These are phyloP conservation scores for Lithophane semibrunnea DNA, from an alignment of 2,888 invertebrate genomes.

Conservation along the genomic window DNA sequence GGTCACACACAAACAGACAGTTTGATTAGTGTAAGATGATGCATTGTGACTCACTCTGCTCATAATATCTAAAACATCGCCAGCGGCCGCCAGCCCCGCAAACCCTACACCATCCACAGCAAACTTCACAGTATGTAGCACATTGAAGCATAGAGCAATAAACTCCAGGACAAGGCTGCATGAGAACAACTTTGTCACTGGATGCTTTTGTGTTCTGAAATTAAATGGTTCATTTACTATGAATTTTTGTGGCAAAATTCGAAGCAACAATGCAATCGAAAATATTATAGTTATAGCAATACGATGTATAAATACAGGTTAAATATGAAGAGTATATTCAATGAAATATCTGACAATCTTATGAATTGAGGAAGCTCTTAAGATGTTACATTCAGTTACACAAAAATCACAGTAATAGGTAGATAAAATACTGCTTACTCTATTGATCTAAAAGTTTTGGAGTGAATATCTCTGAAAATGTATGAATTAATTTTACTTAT, in stretches of 20 bases:
- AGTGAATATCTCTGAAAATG: slow-evolving; percentile 58
- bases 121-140: slow-evolving; percentile 97
- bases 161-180: slow-evolving; percentile 96
- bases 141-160: slow-evolving; percentile 95
- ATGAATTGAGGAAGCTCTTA: slow-evolving; percentile 36
- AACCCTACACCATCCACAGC: slow-evolving; percentile 97
- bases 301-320: slow-evolving; percentile 8
- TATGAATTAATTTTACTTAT: slow-evolving; percentile 43
- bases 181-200: slow-evolving; percentile 97
- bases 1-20: not conserved
- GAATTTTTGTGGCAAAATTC: not conserved
- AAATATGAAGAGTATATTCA: slow-evolving; percentile 28
- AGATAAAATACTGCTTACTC: slow-evolving; percentile 57
- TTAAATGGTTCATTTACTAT: slow-evolving; percentile 32
- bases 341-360: slow-evolving; percentile 20
- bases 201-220: slow-evolving; percentile 95
- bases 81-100: slow-evolving; percentile 95
- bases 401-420: slow-evolving; percentile 39
- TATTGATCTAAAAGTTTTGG: slow-evolving; percentile 50
- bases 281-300: slow-evolving; percentile 38
- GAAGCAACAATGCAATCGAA: slow-evolving; percentile 35
- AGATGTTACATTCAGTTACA: slow-evolving; percentile 34
- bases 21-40: slow-evolving; percentile 3
- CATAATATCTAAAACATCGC: slow-evolving; percentile 97
- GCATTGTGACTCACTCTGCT: slow-evolving; percentile 93